These are phyloP conservation scores for Piprites chloris DNA, from an alignment of 2,113 vertebrate genomes.

Conservation along the genomic window DNA sequence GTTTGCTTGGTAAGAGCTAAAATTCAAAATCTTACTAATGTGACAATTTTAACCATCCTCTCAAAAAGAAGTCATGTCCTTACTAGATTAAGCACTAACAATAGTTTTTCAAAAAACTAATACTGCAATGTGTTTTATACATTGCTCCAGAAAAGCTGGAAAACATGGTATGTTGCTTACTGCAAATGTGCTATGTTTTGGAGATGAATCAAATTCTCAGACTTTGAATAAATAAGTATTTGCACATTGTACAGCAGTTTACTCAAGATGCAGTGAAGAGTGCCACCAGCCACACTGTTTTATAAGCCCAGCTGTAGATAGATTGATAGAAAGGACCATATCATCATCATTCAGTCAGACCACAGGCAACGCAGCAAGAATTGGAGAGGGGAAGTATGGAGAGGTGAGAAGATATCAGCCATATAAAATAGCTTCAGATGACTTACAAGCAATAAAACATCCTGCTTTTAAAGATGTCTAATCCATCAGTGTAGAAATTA, in stretches of 20 bases:
- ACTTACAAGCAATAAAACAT: conserved; percentile 2
- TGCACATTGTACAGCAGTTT: background rate
- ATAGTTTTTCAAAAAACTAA: background rate
- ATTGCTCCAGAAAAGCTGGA: background rate
- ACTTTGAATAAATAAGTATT: background rate
- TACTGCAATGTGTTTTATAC: background rate
- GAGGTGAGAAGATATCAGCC: background rate
- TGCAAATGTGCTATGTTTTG: background rate
- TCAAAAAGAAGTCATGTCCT: background rate
- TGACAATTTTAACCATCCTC: background rate
- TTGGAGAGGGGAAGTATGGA: background rate
- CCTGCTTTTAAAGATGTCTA: background rate
- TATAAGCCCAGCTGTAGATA: conserved; percentile 12
- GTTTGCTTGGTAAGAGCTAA: background rate
- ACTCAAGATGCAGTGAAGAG: background rate
- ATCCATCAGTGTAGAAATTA: background rate
- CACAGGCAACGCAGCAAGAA: background rate
- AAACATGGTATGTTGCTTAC: background rate
- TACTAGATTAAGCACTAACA: background rate
- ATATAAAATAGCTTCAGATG: background rate
- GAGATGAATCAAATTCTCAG: background rate
- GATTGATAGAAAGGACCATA: conserved; percentile 34
- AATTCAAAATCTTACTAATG: background rate
- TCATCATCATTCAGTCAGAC: conserved; percentile 26
- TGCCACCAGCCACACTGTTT: conserved; percentile 5